A percentile compares a stretch with the other conserved stretches of the same genome.
These are phyloP conservation scores for Antitype chi DNA, from an alignment of 2,888 invertebrate species.

Conservation along the genomic window DNA sequence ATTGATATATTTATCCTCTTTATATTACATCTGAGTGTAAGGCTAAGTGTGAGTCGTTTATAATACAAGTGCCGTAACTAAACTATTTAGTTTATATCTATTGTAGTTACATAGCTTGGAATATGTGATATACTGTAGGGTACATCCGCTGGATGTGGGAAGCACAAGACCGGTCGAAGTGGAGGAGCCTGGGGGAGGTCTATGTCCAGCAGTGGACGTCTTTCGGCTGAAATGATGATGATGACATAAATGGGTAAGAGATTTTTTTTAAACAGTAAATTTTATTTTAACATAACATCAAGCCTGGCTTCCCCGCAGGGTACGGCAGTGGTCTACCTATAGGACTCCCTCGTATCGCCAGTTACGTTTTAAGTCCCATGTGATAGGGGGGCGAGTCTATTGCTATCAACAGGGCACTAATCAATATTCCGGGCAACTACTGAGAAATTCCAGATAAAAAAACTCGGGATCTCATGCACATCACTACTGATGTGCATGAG, in stretches of 20 bases:
- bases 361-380: background rate
- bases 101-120: constrained; percentile 45
- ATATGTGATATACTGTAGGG: constrained; percentile 59
- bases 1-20: constrained; percentile 74
- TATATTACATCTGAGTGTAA: constrained; percentile 79
- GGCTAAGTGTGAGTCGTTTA: constrained; percentile 76
- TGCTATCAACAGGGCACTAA: too few species aligned
- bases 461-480: too few species aligned
- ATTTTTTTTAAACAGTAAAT: background rate
- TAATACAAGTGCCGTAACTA: constrained; percentile 74
- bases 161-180: too few species aligned
- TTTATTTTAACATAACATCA: background rate
- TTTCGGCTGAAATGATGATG: too few species aligned
- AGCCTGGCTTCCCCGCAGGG: background rate
- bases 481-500: too few species aligned
- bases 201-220: too few species aligned
- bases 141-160: too few species aligned
- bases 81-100: constrained; percentile 49
- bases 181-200: too few species aligned
- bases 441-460: too few species aligned
- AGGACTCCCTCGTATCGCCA: background rate
- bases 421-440: too few species aligned
- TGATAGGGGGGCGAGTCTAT: background rate
- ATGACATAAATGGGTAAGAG: too few species aligned
- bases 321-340: background rate